Evolutionary conservation across 2,888 invertebrate species (phyloP).

Genomic region (Idaea biselata): DNA sequence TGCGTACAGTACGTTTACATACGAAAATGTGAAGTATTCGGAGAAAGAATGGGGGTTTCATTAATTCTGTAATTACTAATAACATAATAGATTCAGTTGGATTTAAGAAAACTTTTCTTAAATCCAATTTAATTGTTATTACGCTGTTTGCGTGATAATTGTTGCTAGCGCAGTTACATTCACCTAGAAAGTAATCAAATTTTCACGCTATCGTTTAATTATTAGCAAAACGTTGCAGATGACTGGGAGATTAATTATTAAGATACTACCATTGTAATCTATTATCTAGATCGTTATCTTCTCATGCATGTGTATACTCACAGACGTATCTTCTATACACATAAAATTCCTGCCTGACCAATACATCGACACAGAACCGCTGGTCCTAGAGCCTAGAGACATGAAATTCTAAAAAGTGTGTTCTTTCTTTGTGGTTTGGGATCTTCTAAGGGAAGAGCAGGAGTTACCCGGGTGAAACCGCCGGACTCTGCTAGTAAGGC

Average conservation of each 20-base stretch:
- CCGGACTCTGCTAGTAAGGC: too few species aligned
- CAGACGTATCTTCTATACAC: neutral
- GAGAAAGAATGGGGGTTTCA: too few species aligned
- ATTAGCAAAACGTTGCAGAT: neutral
- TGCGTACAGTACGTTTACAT: neutral
- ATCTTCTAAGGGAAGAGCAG: too few species aligned
- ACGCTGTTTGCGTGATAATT: neutral
- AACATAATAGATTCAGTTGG: too few species aligned
- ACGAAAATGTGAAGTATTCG: neutral
- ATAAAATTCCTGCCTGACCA: too few species aligned
- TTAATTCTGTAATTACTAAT: neutral
- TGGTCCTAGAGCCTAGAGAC: too few species aligned
- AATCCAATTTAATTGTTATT: neutral
- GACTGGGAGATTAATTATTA: neutral
- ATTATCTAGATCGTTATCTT: neutral
- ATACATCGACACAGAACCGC: too few species aligned
- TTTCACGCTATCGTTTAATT: neutral
- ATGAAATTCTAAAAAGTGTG: too few species aligned
- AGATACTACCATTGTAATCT: neutral
- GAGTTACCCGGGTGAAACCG: too few species aligned
- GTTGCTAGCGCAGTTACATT: neutral
- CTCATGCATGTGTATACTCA: neutral
- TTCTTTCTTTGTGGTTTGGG: too few species aligned
- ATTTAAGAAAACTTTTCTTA: neutral
- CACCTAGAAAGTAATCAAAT: neutral